phyloP scores from a whole-genome alignment of 35 echinoderm and acorn worm genomes.

The Patiria miniata region DNA sequence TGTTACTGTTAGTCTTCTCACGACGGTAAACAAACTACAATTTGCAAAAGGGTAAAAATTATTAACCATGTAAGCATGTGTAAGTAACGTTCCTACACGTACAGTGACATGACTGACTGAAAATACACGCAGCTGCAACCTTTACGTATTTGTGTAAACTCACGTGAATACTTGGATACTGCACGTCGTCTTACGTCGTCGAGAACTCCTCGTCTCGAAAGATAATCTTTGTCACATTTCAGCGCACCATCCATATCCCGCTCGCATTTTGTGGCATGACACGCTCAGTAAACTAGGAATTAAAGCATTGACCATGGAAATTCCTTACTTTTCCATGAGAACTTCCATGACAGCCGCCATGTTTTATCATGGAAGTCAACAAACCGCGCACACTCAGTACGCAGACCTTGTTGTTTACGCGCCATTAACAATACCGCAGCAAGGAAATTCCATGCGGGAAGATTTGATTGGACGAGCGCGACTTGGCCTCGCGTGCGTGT shows the following conservation, averaged over 20 bases:
- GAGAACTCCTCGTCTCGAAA: background rate
- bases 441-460: too few species aligned
- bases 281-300: background rate
- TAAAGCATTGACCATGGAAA: background rate
- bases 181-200: background rate
- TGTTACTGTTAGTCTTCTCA: too few species aligned
- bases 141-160: too few species aligned
- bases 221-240: conserved; percentile 14
- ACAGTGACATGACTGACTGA: background rate
- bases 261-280: background rate
- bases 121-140: too few species aligned
- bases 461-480: too few species aligned
- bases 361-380: conserved; percentile 1
- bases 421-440: background rate
- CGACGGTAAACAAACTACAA: too few species aligned
- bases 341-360: conserved; percentile 27
- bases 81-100: too few species aligned
- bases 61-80: too few species aligned
- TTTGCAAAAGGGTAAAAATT: too few species aligned
- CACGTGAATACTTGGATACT: conserved; percentile 8
- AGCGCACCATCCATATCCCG: conserved; percentile 13
- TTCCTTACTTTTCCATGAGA: conserved; percentile 12
- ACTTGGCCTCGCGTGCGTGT: too few species aligned
- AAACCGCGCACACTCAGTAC: background rate
- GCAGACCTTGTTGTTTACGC: background rate